These are phyloP conservation scores for Poeciliopsis turneri DNA, from an alignment of 2,797 vertebrate species.

Conservation along the genomic window DNA sequence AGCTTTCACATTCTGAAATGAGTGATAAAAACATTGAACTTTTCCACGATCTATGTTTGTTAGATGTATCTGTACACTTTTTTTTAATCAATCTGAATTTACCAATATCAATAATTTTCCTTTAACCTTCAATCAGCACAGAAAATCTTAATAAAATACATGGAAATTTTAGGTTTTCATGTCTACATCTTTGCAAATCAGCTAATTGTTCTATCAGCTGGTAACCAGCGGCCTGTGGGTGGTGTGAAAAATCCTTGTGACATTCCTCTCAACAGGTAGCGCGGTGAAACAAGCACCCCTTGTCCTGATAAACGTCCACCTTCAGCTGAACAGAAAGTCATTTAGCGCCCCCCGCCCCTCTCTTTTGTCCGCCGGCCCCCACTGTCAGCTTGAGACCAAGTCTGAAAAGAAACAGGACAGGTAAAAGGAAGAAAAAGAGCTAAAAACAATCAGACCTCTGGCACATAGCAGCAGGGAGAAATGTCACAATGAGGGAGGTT, in stretches of 20 bases:
- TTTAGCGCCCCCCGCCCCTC: slow-evolving; percentile 25
- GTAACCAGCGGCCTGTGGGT: slow-evolving; percentile 11
- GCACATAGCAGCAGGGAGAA: slow-evolving; percentile 30
- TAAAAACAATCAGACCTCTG: slow-evolving; percentile 35
- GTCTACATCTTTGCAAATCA: neutral
- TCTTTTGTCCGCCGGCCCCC: slow-evolving; percentile 21
- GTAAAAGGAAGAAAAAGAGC: slow-evolving; percentile 37
- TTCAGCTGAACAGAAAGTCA: slow-evolving; percentile 49
- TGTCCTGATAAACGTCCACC: slow-evolving; percentile 60
- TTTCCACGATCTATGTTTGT: no score
- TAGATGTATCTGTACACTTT: no score
- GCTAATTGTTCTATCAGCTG: neutral
- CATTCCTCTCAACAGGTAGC: slow-evolving; percentile 38
- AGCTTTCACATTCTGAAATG: no score
- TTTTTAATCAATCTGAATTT: neutral
- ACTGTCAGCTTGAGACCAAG: slow-evolving; percentile 17
- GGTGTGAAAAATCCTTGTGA: slow-evolving; percentile 39
- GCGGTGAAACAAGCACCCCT: slow-evolving; percentile 23
- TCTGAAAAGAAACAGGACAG: slow-evolving; percentile 37
- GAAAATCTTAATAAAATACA: neutral
- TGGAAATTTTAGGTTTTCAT: neutral
- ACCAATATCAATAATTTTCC: neutral
- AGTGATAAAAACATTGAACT: no score
- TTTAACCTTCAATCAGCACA: neutral
- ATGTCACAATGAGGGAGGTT: slow-evolving; percentile 52